phyloP scores from a whole-genome alignment of 2,113 vertebrate genomes.

The Calidris pugnax region DNA sequence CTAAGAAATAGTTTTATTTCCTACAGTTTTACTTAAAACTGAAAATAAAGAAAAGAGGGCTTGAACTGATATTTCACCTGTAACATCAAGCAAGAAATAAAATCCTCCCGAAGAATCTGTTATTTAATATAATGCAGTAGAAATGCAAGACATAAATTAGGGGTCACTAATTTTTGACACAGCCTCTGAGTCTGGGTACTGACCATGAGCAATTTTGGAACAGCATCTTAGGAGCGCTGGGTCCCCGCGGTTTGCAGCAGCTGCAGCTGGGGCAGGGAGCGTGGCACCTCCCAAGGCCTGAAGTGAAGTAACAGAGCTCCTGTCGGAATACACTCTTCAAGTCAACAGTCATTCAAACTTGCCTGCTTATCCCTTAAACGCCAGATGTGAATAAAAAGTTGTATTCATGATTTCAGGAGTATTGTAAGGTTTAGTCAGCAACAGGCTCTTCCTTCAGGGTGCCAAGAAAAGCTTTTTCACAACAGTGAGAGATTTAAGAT shows the following conservation, averaged over 20 bases:
- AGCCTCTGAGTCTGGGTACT: not conserved
- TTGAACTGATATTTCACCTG: not conserved
- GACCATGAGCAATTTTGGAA: not conserved
- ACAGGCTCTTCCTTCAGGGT: not conserved
- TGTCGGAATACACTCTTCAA: not conserved
- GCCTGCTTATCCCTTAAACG: not conserved
- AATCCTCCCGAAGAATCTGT: not conserved
- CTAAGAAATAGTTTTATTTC: not conserved
- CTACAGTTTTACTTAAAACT: not conserved
- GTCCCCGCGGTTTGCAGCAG: not conserved
- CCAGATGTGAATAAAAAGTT: not conserved
- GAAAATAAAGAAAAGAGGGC: not conserved
- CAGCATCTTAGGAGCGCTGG: rapidly evolving
- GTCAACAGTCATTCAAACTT: not conserved
- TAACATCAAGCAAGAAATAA: not conserved
- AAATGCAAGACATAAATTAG: not conserved
- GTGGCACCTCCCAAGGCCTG: not conserved
- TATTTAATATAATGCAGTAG: not conserved
- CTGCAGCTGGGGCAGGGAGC: not conserved
- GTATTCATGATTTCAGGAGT: not conserved
- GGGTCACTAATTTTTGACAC: not conserved
- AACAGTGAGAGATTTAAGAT: not conserved
- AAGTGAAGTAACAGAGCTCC: not conserved
- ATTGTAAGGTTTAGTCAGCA: not conserved
- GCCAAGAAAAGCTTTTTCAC: not conserved